Evolutionary conservation across 1,140 invertebrate genomes (phyloP), one percentile per base, ranked within the genome.

Genomic region (Drosophila mauritiana): DNA sequence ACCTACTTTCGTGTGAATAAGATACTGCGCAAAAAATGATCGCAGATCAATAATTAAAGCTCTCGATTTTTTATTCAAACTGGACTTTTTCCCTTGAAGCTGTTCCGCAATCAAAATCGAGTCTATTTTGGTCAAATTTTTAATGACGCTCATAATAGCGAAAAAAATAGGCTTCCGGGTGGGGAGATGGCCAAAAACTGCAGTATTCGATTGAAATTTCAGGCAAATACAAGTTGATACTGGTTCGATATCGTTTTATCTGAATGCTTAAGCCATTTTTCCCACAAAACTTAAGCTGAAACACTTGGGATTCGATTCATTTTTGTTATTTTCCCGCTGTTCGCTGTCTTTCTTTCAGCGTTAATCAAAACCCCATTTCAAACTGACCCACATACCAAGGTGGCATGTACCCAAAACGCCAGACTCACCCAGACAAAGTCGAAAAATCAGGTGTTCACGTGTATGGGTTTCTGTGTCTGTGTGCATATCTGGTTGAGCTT

Each of bases 341-440:
- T 25, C 20, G 27, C 17, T 13, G 49, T 68, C 63, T 70, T 69
- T 70, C 64, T 57, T 40, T 49, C 51, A 70, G 56, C 81, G 67
- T 81, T 67, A 80, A 86, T 85, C 81, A 85, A 78, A 86, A 70
- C 59, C 72, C 69, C 68, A 89, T 83, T 88, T 89, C 67, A 77
- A 83, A 80, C 42, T 89, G 83, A 88, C 83, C 83, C 76, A 88
- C 80, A 88, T 88, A 88, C 84, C 84, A 89, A 83, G 72, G 74
- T 82, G 82, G 73, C 81, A 81, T 75, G 54, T 80, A 80, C 69
- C 76, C 53, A 57, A 72, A 80, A 78, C 56, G 58, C 62, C 45
- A 62, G 58, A 79, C 67, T 68, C 56, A 67, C 69, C 45, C 52
- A 65, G 40, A 48, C 34, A 54, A 20, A 65, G 42, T 11, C n/a